Evolutionary conservation across 2,113 vertebrate genomes (phyloP).

Genomic region (Chamaetylas fuelleborni): DNA sequence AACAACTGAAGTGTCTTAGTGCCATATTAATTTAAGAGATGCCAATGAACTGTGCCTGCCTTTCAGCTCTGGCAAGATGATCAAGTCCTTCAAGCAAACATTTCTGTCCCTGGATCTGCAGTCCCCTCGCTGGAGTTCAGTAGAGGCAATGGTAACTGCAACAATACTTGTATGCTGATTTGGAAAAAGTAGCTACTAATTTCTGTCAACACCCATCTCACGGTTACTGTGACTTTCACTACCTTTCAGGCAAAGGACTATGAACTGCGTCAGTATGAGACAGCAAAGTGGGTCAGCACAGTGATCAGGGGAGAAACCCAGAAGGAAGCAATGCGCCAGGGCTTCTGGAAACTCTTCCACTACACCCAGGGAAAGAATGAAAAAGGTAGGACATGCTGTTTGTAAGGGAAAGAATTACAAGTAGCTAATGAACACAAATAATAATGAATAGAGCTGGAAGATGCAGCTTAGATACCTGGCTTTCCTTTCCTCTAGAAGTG

Average conservation of each 20-base stretch:
- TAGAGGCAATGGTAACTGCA: not conserved
- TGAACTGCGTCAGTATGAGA: constrained; percentile 27
- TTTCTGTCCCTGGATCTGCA: constrained; percentile 62
- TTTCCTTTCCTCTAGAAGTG: constrained; percentile 55
- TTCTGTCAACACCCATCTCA: not conserved
- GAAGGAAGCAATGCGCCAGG: constrained; percentile 39
- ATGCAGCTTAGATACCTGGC: not conserved
- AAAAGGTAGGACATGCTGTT: not conserved
- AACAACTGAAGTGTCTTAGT: not conserved
- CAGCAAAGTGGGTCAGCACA: constrained; percentile 31
- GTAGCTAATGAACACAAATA: not conserved
- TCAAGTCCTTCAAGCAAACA: constrained; percentile 56
- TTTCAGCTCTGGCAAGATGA: constrained; percentile 52
- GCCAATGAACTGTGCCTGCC: not conserved
- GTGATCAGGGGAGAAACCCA: constrained; percentile 27
- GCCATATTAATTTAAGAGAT: not conserved
- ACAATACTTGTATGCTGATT: accelerated
- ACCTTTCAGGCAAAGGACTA: constrained; percentile 36
- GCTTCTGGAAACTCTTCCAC: constrained; percentile 64
- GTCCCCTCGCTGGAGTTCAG: constrained; percentile 43
- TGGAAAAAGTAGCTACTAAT: not conserved
- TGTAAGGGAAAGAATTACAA: not conserved
- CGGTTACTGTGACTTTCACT: not conserved
- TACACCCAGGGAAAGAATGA: constrained; percentile 58
- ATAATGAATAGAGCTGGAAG: accelerated